Evolutionary conservation across 2,113 vertebrate genomes (phyloP), one percentile per base, ranked within the genome.

Genomic region (Fulmarus glacialis): DNA sequence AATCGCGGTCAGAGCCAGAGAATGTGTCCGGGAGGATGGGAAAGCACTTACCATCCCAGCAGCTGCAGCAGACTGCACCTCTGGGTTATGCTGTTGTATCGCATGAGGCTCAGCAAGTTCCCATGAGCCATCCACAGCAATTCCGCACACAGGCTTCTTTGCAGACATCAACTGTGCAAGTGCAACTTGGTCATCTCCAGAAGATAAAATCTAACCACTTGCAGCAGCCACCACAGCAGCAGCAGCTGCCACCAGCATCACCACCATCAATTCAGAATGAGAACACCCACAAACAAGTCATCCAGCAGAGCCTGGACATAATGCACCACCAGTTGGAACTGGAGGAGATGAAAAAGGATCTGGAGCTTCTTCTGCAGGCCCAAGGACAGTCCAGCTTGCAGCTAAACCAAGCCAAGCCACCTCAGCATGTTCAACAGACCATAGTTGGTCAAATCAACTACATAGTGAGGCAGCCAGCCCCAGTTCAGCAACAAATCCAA

Each of bases 381-480:
- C 98, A 98, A 40, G 97, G 98, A 45, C 98, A 98, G 47, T 75
- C 98, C 47, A 98, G 98, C 68, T 95, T 98, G 81, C 98, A 99
- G 43, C 92, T 98, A 82, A 98, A 97, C 93, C 97, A 98, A 93
- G 96, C 98, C 93, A 98, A 98, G 77, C 98, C 98, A 20, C 97
- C 98, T 71, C 98, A 98, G 92, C 98, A 98, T 23, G 95, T 98
- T 68, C 97, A 98, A 84, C 98, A 98, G 74, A 97, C 98, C 38
- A 98, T 98, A 16, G 97, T 98, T 92, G 98, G 98, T n/a, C 98
- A 98, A 97, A 98, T 99, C 93, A 98, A 98, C 95, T 98, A 98
- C 97, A 98, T 98, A 22, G 98, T 98, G 82, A 98, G 98, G 87
- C 98, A 98, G 86, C 98, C 98, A 17, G 98, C 97, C 1, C 91